phyloP scores from a whole-genome alignment of 2,113 vertebrate genomes.

The Holacanthus passer region DNA sequence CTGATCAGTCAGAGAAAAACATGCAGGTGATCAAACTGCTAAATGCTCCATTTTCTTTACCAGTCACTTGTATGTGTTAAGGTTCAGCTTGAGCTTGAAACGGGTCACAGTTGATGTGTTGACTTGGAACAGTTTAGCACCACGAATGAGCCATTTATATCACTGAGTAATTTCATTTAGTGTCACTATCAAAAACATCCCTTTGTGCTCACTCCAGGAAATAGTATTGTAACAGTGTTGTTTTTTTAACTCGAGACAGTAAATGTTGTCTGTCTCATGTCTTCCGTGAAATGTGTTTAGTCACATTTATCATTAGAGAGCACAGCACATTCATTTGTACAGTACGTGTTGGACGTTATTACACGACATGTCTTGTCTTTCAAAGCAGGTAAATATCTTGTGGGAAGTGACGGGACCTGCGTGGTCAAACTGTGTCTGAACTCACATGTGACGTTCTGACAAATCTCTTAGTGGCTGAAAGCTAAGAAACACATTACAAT shows the following conservation, averaged over 20 bases:
- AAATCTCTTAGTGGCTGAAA: background rate
- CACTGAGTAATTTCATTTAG: too few relatives aligned
- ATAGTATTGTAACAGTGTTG: too few relatives aligned
- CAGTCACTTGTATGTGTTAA: too few relatives aligned
- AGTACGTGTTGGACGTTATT: background rate
- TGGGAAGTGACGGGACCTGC: background rate
- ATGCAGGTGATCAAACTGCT: background rate
- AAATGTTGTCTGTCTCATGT: background rate
- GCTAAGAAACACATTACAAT: background rate
- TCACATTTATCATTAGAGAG: background rate
- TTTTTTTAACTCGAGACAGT: too few relatives aligned
- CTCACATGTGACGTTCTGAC: background rate
- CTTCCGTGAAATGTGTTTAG: slow-evolving; percentile 6
- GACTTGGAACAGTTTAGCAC: too few relatives aligned
- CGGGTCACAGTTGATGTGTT: too few relatives aligned
- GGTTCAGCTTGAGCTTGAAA: too few relatives aligned
- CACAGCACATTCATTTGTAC: background rate
- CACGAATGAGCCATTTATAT: too few relatives aligned
- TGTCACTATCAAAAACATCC: too few relatives aligned
- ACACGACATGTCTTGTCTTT: slow-evolving; percentile 10
- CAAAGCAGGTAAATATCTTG: background rate
- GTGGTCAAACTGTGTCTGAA: background rate
- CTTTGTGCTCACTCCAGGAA: too few relatives aligned
- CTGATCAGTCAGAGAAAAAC: too few relatives aligned
- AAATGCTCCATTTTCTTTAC: too few relatives aligned